Conservation (phyloP, 2,113 vertebrate species). For the Megalops atlanticus region DNA sequence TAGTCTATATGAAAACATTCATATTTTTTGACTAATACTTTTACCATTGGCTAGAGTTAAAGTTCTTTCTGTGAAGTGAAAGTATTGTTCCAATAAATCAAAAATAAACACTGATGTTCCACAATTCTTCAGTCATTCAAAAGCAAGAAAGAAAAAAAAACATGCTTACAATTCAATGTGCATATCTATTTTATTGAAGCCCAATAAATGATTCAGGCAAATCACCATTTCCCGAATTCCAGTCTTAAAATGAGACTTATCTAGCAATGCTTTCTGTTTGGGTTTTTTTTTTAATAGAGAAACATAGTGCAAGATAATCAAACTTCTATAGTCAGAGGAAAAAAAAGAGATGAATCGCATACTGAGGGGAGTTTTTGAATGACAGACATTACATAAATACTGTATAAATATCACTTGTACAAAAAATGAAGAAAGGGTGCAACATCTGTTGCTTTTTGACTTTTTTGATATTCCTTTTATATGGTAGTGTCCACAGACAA, state of each 20-base stretch:
- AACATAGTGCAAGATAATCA: slow-evolving; percentile 30
- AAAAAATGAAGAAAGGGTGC: background rate
- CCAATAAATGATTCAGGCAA: slow-evolving; percentile 28
- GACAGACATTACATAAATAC: slow-evolving; percentile 20
- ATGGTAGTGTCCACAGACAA: slow-evolving; percentile 5
- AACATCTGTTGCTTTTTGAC: slow-evolving; percentile 2
- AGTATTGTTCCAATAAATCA: background rate
- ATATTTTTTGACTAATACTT: no score
- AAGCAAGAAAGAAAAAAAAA: background rate
- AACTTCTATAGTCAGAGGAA: slow-evolving; percentile 18
- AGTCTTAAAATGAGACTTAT: background rate
- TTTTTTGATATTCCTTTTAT: background rate
- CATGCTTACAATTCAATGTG: slow-evolving; percentile 6
- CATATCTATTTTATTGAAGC: slow-evolving; percentile 13
- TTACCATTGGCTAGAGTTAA: background rate
- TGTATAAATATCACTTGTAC: slow-evolving; percentile 27
- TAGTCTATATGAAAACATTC: no score
- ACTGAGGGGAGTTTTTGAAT: background rate
- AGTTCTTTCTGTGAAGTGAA: background rate
- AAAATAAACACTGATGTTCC: no score
- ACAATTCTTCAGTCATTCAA: background rate
- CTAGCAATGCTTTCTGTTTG: background rate
- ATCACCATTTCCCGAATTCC: slow-evolving; percentile 3
- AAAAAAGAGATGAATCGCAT: background rate
- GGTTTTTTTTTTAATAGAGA: slow-evolving; percentile 10